Base-by-base conservation (phyloP, 2,888 invertebrate species). In the Aleiodes leptofemur region DNA sequence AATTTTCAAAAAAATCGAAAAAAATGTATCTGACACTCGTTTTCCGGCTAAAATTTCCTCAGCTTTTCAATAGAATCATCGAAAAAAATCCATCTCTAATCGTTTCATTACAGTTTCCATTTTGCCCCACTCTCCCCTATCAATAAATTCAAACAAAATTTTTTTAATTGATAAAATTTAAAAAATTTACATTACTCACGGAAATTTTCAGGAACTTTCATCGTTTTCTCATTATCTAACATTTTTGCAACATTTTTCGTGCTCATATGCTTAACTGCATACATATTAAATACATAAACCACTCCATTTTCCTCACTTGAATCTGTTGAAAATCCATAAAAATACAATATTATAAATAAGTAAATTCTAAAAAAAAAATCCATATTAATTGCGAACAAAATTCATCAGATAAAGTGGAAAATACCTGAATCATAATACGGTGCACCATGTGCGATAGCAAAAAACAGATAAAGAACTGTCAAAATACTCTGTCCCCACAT, bases 281-380 rank as follows among this genome's bases (percentile, higher is more conserved):
- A 74, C 3, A 74, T 29, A 56, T 74, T 70, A 3, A 64, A 55
- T 34, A 74, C 70, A 64, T 74, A 74, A 23, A 70, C 70, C 16
- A 74, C 5, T 55, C 55, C 69, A 64, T 70, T 51, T 16, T 74
- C 70, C 4, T 61, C 64, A 31, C 48, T 43, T 43, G 43, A 43
- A 43, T 43, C 43, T 43, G 43, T 9, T 43, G 7, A 43, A 43
- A 43, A 11, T 11, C 43, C 43, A 43, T 43, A 43, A 43, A 59
- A 0, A n/a, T n/a, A n/a, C 31, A n/a, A 29, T 11, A 59, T 61
- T 61, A 43, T n/a, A 13, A 34, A 38, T 14, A 34, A 61, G 13
- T n/a, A 38, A 61, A 29, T 61, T 3, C 23, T 4, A 57, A 43
- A 23, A 23, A 5, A 23, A 23, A 23, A 31, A 56, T 14, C 43